These are phyloP conservation scores for Cladopsammia gracilis DNA, from an alignment of 64 coral and sea anemone genomes.

Conservation along the genomic window DNA sequence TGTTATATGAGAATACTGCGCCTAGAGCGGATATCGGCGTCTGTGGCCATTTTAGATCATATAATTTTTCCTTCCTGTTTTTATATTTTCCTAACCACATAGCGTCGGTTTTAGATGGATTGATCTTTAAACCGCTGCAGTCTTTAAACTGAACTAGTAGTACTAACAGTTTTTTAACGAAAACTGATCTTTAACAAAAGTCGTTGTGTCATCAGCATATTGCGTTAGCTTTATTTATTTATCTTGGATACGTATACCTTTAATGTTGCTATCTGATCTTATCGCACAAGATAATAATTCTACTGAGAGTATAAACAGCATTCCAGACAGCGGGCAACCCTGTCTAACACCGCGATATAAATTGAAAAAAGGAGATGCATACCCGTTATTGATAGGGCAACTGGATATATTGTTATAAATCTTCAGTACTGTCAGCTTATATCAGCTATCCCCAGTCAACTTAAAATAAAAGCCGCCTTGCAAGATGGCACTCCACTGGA, in stretches of 20 bases:
- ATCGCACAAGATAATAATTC: neutral
- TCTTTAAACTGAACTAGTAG: too few relatives aligned
- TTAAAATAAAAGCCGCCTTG: too few relatives aligned
- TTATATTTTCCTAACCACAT: neutral
- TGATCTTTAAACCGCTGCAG: too few relatives aligned
- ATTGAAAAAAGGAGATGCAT: neutral
- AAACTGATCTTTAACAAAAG: neutral
- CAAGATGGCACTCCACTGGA: too few relatives aligned
- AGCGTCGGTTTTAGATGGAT: too few relatives aligned
- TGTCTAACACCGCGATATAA: neutral
- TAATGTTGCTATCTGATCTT: neutral
- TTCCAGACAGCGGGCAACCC: neutral
- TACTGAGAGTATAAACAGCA: neutral
- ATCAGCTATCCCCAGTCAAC: too few relatives aligned
- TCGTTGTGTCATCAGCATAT: neutral
- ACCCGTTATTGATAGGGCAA: neutral
- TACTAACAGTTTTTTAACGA: neutral
- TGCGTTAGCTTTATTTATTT: neutral
- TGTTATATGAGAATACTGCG: neutral
- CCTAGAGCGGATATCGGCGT: neutral
- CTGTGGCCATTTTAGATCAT: neutral
- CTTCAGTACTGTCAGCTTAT: too few relatives aligned
- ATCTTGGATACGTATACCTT: neutral
- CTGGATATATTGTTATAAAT: neutral
- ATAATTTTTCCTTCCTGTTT: too few relatives aligned